These are phyloP conservation scores for Zosterops lateralis DNA, from an alignment of 2,113 vertebrate genomes.

Conservation along the genomic window DNA sequence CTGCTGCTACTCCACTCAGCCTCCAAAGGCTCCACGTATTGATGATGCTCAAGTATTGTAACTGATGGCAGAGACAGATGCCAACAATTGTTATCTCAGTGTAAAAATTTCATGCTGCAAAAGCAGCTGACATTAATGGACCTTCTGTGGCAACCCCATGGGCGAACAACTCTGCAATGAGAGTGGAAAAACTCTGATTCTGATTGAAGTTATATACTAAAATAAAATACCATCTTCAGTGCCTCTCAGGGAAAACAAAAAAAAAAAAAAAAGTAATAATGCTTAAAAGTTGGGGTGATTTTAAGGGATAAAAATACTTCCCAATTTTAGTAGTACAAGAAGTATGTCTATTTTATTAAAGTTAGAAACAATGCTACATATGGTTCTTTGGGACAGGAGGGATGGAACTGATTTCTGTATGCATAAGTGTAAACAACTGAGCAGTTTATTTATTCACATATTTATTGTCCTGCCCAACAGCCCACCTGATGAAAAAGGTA, in stretches of 20 bases:
- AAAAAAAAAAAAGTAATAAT: background rate
- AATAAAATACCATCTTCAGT: background rate
- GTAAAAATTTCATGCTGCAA: background rate
- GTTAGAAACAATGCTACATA: background rate
- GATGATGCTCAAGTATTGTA: background rate
- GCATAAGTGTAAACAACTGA: background rate
- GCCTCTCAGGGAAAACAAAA: too few species aligned
- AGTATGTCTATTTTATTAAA: background rate
- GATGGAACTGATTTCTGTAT: background rate
- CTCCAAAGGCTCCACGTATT: background rate
- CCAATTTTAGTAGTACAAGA: background rate
- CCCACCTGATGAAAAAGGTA: background rate
- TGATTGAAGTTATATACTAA: background rate
- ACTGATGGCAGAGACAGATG: background rate
- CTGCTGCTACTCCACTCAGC: background rate
- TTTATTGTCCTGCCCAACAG: background rate
- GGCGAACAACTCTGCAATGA: background rate
- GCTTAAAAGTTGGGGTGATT: background rate
- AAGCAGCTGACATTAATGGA: background rate
- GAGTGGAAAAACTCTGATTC: background rate
- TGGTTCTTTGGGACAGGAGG: background rate
- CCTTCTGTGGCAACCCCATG: background rate
- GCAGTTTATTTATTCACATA: background rate
- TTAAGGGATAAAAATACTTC: background rate
- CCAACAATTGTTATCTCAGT: background rate